A percentile compares a stretch with the other conserved stretches of the same genome.
These are phyloP conservation scores for Dicroscelio sp. DNA, from an alignment of 2,888 invertebrate genomes.

Conservation along the genomic window DNA sequence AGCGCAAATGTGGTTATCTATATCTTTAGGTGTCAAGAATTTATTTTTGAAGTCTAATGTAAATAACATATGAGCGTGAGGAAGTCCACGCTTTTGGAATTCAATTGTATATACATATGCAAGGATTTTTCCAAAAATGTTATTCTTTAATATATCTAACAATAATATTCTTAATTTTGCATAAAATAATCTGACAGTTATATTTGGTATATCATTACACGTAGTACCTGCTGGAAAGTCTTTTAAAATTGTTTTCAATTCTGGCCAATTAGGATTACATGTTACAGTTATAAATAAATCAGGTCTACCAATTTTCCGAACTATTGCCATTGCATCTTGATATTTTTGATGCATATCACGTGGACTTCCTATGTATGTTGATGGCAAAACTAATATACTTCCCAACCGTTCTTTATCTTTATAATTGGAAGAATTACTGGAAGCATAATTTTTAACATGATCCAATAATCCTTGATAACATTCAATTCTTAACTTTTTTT, in stretches of 20 bases:
- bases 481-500: constrained; percentile 43
- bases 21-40: neutral
- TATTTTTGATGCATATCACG: no score
- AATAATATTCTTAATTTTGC: constrained; percentile 4
- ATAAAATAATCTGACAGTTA: neutral
- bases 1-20: no score
- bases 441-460: constrained; percentile 26
- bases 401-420: neutral
- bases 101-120: no score
- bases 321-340: no score
- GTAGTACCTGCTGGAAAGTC: neutral
- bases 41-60: constrained; percentile 30
- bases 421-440: neutral
- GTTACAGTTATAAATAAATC: no score
- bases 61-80: constrained; percentile 7
- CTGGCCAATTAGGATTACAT: neutral
- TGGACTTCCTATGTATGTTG: neutral
- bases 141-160: neutral
- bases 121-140: constrained; percentile 15
- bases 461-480: constrained; percentile 34
- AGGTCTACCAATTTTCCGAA: no score
- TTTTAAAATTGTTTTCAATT: neutral
- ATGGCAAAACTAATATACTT: constrained; percentile 16
- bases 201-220: neutral
- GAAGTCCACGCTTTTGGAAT: no score